These are phyloP conservation scores for Lepidochitona cinerea DNA, from an alignment of 2,888 invertebrate species.

Conservation along the genomic window DNA sequence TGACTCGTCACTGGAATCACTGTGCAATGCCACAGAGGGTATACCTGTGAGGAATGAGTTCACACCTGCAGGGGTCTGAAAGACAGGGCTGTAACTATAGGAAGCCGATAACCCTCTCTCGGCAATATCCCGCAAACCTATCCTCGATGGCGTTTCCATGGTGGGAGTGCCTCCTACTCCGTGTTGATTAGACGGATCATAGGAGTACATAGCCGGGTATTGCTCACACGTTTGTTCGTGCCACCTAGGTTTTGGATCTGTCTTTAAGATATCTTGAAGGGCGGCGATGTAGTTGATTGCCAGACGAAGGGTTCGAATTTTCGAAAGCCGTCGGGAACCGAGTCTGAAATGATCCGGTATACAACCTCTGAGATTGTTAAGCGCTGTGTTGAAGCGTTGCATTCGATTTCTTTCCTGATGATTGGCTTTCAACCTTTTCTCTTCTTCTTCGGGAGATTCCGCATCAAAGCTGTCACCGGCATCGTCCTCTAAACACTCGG, in stretches of 20 bases:
- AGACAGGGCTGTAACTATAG: neutral
- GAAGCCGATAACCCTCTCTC: neutral
- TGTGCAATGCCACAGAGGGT: neutral
- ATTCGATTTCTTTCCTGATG: conserved; percentile 45
- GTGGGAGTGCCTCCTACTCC: neutral
- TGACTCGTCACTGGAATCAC: neutral
- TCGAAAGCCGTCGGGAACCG: conserved; percentile 44
- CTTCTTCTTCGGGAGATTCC: neutral
- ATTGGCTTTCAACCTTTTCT: conserved; percentile 41
- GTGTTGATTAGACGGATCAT: neutral
- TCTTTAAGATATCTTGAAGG: conserved; percentile 36
- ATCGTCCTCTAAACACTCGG: too few relatives aligned
- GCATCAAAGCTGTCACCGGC: too few relatives aligned
- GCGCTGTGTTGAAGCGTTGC: conserved; percentile 43
- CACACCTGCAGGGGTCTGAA: neutral
- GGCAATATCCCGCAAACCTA: neutral
- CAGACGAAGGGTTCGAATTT: conserved; percentile 48
- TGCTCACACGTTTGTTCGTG: neutral
- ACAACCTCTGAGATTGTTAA: conserved; percentile 38
- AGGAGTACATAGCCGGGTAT: neutral
- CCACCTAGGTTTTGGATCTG: neutral
- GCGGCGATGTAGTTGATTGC: conserved; percentile 47
- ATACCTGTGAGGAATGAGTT: neutral
- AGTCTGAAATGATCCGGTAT: conserved; percentile 42
- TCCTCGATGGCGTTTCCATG: neutral